These are phyloP conservation scores for Phrynocephalus forsythii DNA, from an alignment of 2,797 vertebrate genomes.

Conservation along the genomic window DNA sequence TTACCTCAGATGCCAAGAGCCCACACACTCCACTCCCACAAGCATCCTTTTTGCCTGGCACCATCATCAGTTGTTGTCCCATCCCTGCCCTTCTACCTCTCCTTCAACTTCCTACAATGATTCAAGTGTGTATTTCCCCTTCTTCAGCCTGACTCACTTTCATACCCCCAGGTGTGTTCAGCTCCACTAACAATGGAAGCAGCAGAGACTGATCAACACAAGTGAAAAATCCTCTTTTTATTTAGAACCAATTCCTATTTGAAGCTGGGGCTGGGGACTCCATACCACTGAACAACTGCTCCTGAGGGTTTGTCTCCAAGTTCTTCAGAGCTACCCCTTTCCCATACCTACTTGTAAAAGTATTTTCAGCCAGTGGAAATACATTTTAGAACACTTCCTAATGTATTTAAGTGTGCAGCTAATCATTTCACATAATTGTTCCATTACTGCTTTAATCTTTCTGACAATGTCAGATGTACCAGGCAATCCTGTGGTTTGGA, in stretches of 20 bases:
- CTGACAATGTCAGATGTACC: background rate
- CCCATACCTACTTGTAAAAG: background rate
- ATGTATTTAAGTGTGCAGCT: background rate
- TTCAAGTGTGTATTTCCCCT: background rate
- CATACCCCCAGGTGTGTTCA: background rate
- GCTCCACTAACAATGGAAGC: background rate
- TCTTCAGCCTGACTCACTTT: background rate
- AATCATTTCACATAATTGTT: background rate
- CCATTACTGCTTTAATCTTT: background rate
- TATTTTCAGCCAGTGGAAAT: background rate
- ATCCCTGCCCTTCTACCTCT: background rate
- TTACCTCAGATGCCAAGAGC: background rate
- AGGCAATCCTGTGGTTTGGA: background rate
- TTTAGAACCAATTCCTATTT: background rate
- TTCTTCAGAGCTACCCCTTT: background rate
- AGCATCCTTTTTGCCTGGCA: background rate
- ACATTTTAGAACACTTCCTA: background rate
- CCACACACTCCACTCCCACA: background rate
- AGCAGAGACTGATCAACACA: background rate
- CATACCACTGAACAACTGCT: background rate
- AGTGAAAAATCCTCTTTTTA: background rate
- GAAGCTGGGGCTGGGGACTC: background rate
- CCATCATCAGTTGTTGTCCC: background rate
- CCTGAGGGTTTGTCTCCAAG: background rate
- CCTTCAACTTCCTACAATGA: background rate